Percentiles rank a stretch among this genome's conserved stretches.
These are phyloP conservation scores for Pasiphila rectangulata DNA, from an alignment of 2,888 invertebrate genomes.

Conservation along the genomic window DNA sequence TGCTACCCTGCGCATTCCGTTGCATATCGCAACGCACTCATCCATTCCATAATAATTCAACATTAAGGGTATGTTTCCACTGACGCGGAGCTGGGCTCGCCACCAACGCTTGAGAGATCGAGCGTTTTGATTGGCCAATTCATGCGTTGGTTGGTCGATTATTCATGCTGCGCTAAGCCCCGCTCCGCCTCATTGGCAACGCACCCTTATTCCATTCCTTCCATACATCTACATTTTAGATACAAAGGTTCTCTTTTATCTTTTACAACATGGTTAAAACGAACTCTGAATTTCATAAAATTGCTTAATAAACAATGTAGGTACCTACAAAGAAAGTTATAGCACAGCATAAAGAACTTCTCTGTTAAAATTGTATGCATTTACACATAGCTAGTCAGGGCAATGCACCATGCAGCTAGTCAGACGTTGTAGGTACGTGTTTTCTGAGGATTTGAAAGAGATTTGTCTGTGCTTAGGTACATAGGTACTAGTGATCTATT, in stretches of 20 bases:
- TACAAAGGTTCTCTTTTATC: not conserved
- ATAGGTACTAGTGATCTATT: not conserved
- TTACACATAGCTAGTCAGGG: constrained; percentile 14
- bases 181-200: too few species aligned
- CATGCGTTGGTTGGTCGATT: too few species aligned
- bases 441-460: not conserved
- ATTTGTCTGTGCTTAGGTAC: not conserved
- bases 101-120: too few species aligned
- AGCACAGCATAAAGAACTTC: constrained; percentile 5
- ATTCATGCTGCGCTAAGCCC: too few species aligned
- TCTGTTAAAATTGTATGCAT: constrained; percentile 18
- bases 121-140: too few species aligned
- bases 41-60: too few species aligned
- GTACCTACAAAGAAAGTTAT: constrained; percentile 9
- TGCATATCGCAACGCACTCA: too few species aligned
- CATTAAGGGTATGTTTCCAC: too few species aligned
- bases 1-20: constrained; percentile 4
- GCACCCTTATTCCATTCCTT: too few species aligned
- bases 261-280: not conserved
- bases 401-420: constrained; percentile 8
- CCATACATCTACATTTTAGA: too few species aligned
- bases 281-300: constrained; percentile 3
- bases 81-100: too few species aligned
- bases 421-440: not conserved
- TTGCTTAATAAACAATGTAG: constrained; percentile 12